These are phyloP conservation scores for Microctonus hyperodae DNA, from an alignment of 2,888 invertebrate genomes.

Conservation along the genomic window DNA sequence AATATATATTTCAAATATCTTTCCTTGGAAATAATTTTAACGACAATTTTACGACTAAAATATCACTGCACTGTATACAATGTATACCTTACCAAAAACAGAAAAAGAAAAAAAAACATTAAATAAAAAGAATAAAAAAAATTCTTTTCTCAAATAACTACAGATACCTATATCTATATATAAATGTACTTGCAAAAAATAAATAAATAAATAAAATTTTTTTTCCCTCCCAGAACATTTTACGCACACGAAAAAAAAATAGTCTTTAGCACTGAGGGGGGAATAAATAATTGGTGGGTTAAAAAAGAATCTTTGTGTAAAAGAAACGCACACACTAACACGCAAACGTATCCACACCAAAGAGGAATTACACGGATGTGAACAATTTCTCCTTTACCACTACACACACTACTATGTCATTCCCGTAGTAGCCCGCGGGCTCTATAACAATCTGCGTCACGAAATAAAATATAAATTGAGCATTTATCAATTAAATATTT, in stretches of 20 bases:
- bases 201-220: neutral
- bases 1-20: neutral
- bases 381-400: neutral
- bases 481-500: neutral
- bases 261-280: neutral
- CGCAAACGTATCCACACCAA: conserved; percentile 37
- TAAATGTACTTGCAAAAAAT: too few relatives aligned
- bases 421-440: conserved; percentile 48
- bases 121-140: neutral
- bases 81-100: conserved; percentile 3
- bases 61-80: neutral
- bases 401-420: conserved; percentile 50
- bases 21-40: conserved; percentile 1
- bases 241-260: neutral
- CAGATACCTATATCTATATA: neutral
- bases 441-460: conserved; percentile 40
- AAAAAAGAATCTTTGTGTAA: neutral
- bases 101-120: neutral
- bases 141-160: neutral
- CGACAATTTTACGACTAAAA: neutral
- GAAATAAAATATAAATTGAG: conserved; percentile 29
- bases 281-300: conserved; percentile 1
- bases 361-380: neutral
- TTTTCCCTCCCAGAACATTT: neutral
- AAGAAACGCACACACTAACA: neutral